phyloP scores from a whole-genome alignment of 2,797 vertebrate species.

The Borostomias antarcticus region DNA sequence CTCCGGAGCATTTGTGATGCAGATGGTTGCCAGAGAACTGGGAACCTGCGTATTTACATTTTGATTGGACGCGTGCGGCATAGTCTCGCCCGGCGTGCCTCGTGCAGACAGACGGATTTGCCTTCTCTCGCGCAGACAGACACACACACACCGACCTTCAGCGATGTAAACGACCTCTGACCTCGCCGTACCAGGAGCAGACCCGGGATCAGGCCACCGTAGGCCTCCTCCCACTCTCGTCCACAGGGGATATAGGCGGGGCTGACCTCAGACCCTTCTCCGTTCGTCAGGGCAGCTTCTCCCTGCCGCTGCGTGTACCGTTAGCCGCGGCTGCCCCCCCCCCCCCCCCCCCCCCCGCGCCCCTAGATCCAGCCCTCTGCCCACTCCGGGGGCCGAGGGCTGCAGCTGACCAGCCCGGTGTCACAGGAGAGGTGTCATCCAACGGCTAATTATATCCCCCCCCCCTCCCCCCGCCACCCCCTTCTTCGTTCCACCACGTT shows the following conservation, averaged over 20 bases:
- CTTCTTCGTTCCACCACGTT: conserved; percentile 47
- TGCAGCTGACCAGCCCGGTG: conserved; percentile 27
- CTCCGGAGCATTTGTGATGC: conserved; percentile 45
- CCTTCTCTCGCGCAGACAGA: too few species aligned
- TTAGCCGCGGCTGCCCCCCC: neutral
- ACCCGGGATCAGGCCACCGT: too few species aligned
- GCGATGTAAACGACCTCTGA: too few species aligned
- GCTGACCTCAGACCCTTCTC: too few species aligned
- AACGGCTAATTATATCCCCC: conserved; percentile 55
- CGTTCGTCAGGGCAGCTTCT: neutral
- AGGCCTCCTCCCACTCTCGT: too few species aligned
- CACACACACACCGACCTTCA: too few species aligned
- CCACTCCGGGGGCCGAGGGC: conserved; percentile 16
- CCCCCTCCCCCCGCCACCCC: conserved; percentile 38
- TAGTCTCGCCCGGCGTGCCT: too few species aligned
- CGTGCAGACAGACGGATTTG: too few species aligned
- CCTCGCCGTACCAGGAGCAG: too few species aligned
- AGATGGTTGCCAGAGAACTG: conserved; percentile 26
- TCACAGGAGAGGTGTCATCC: conserved; percentile 48
- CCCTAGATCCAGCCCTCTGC: neutral
- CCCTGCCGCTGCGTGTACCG: too few species aligned
- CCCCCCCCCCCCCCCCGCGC: conserved; percentile 17
- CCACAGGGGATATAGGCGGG: too few species aligned
- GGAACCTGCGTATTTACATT: neutral
- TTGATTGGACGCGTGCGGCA: neutral